These are phyloP conservation scores for Garrulus glandarius DNA, from an alignment of 2,797 vertebrate species.

Conservation along the genomic window DNA sequence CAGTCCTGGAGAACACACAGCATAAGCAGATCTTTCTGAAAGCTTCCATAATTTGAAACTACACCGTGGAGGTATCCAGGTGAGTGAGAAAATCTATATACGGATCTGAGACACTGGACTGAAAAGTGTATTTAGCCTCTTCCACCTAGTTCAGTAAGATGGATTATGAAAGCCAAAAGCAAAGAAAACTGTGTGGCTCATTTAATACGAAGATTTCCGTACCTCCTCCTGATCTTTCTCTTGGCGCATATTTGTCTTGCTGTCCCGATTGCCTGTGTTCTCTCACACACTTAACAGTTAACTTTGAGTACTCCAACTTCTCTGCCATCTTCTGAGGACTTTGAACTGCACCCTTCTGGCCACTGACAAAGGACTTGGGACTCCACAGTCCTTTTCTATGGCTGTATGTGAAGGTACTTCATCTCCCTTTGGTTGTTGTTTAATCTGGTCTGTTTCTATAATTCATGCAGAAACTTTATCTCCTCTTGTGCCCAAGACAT, in stretches of 20 bases:
- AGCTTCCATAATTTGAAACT: background rate
- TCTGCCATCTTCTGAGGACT: background rate
- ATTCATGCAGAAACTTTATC: background rate
- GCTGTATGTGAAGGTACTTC: background rate
- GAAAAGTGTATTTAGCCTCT: background rate
- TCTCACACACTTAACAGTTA: background rate
- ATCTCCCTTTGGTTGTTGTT: background rate
- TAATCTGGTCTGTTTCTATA: background rate
- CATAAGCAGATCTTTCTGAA: background rate
- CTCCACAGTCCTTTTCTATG: background rate
- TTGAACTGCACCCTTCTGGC: background rate
- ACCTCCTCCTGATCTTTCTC: background rate
- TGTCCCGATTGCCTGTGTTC: fast-evolving
- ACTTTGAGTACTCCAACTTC: background rate
- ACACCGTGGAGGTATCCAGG: background rate
- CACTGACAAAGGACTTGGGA: background rate
- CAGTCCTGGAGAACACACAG: background rate
- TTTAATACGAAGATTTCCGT: background rate
- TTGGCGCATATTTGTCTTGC: fast-evolving
- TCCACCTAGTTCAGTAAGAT: background rate
- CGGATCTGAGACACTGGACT: background rate
- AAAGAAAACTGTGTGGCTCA: background rate
- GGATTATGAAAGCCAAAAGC: background rate
- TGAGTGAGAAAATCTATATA: background rate
- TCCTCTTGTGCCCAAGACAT: background rate